Evolutionary conservation across 2,113 vertebrate species (phyloP).

Genomic region (Brachionichthys hirsutus): DNA sequence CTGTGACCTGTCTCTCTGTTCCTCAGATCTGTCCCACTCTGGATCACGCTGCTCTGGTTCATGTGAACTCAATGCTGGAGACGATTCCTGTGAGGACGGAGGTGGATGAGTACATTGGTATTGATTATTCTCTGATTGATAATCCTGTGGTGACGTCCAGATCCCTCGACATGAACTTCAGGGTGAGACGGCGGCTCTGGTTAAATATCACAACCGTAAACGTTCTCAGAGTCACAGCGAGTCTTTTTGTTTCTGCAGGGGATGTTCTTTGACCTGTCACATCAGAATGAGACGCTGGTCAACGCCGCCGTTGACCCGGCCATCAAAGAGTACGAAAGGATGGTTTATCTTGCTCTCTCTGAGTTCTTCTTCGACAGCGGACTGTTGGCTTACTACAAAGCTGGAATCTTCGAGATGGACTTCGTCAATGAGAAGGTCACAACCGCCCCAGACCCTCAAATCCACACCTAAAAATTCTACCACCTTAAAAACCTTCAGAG

Average conservation of each 20-base stretch:
- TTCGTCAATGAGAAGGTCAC: constrained; percentile 84
- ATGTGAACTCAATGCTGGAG: constrained; percentile 87
- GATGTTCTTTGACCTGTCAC: constrained; percentile 83
- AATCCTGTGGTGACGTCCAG: constrained; percentile 80
- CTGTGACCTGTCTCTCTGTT: not conserved
- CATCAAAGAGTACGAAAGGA: constrained; percentile 84
- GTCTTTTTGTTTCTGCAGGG: constrained; percentile 73
- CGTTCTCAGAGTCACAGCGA: not conserved
- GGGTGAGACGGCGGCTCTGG: constrained; percentile 71
- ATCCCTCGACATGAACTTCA: constrained; percentile 90
- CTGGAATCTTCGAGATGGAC: constrained; percentile 79
- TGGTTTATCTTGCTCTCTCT: constrained; percentile 91
- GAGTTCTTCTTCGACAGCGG: constrained; percentile 96
- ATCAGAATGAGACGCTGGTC: constrained; percentile 71
- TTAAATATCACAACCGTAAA: too few relatives aligned
- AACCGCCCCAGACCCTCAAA: not conserved
- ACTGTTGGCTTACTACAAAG: constrained; percentile 86
- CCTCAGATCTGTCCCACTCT: constrained; percentile 90
- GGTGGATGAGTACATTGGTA: constrained; percentile 85
- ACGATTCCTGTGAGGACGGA: constrained; percentile 87
- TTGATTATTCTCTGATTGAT: constrained; percentile 91
- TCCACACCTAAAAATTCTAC: not conserved
- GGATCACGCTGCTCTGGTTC: constrained; percentile 83
- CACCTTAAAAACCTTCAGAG: not conserved
- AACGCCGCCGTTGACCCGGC: constrained; percentile 83